A percentile compares a stretch with the other conserved stretches of the same genome.
Evolutionary conservation across 2,113 vertebrate species (phyloP).

Genomic region (Strigops habroptila): DNA sequence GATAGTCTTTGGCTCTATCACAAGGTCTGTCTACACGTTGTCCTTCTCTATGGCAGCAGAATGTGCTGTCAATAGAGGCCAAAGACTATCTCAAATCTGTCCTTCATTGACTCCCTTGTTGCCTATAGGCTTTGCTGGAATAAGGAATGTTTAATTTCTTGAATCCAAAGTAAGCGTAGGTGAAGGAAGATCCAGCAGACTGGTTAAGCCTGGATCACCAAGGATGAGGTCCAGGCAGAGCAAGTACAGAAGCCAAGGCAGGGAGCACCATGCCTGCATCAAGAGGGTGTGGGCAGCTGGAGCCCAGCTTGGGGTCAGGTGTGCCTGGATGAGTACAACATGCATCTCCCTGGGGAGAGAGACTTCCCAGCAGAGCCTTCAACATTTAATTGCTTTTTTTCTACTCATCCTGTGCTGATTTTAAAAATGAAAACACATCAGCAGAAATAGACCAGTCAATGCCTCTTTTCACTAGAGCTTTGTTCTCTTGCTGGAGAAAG

Average conservation of each 20-base stretch:
- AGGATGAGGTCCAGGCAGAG: fast-evolving
- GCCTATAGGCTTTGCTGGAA: background rate
- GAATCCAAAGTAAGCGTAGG: background rate
- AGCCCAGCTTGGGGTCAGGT: fast-evolving
- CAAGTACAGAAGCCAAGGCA: fast-evolving
- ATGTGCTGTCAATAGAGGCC: background rate
- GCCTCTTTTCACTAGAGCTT: background rate
- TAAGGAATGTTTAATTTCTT: background rate
- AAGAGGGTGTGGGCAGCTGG: background rate
- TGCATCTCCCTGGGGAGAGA: background rate
- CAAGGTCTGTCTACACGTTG: background rate
- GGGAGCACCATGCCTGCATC: background rate
- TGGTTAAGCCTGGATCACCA: fast-evolving
- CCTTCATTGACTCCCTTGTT: fast-evolving
- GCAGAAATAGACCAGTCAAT: background rate
- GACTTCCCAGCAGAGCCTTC: fast-evolving
- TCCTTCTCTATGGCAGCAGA: background rate
- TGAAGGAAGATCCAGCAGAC: background rate
- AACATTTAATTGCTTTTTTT: background rate
- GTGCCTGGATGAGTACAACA: too few species aligned
- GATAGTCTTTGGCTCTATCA: background rate
- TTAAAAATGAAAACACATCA: background rate
- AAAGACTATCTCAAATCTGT: background rate
- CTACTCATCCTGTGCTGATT: background rate
- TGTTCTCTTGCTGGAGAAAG: background rate